Evolutionary conservation across 1,140 invertebrate species (phyloP), one percentile per base, ranked within the genome.

Genomic region (Bombus superbus): DNA sequence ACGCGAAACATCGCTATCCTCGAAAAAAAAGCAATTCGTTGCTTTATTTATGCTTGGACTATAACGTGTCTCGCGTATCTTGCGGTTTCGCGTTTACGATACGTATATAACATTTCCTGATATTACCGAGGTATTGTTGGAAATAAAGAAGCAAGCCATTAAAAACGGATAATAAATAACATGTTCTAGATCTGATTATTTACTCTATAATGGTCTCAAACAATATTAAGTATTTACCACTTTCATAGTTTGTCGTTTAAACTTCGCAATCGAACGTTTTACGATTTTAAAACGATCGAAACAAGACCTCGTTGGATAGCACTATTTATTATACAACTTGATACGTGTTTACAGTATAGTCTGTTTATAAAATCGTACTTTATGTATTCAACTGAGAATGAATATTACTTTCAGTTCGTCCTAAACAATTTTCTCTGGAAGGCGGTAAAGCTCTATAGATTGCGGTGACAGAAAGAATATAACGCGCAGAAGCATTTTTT

Each of bases 31-130:
- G 42, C 59, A 42, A 28, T 66, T 35, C 4, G 35, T 35, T 38
- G 9, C 72, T 44, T 79, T 72, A 72, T 47, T 84, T 62, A 8
- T n/a, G 22, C 18, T 11, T 38, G 25, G 38, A 38, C 53, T 32
- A 38, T 5, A 66, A 2, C 13, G 53, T 35, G 18, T 69, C 62
- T 77, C 53, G 83, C 57, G 40, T 89, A 89, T 89, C 80, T 86
- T 80, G 88, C 35, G 87, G 84, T 89, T 89, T 76, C 59, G 73
- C 10, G 69, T 79, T 83, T 89, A 76, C 64, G 87, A 32, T 1
- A 28, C 28, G 10, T 40, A 15, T 5, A 35, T 13, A 59, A 71
- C 57, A n/a, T 40, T 86, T 83, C 47, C 40, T 81, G 28, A 64
- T 64, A 72, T 62, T 74, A 66, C 47, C 35, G 11, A 77, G 78